phyloP scores from a whole-genome alignment of 2,113 vertebrate species.

The Tyrannus savana region DNA sequence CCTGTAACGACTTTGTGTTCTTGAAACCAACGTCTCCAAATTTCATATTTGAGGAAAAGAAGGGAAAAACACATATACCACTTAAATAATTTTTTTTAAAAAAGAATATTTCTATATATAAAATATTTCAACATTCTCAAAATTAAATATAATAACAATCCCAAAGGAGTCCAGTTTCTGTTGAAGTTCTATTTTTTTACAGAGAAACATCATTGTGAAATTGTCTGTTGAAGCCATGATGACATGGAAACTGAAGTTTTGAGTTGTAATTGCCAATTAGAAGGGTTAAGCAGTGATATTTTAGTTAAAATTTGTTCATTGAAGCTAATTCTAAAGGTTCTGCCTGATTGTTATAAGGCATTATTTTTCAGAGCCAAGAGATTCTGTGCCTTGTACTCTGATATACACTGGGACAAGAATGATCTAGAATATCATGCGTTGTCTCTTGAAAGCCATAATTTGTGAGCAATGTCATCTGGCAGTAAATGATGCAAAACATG shows the following conservation, averaged over 20 bases:
- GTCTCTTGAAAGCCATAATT: not conserved
- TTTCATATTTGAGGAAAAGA: not conserved
- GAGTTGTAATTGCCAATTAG: not conserved
- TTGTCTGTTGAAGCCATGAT: not conserved
- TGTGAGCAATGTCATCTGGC: not conserved
- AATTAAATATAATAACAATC: not conserved
- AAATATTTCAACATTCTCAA: not conserved
- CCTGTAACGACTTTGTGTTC: not conserved
- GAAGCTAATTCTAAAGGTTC: not conserved
- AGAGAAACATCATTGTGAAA: not conserved
- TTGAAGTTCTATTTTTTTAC: not conserved
- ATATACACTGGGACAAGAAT: not conserved
- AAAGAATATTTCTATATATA: not conserved
- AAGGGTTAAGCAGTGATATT: not conserved
- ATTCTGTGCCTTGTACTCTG: not conserved
- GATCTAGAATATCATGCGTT: not conserved
- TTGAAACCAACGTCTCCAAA: not conserved
- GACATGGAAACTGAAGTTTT: not conserved
- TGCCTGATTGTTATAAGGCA: not conserved
- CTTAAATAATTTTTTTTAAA: not conserved
- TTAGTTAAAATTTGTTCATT: not conserved
- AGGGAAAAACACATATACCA: rapidly evolving
- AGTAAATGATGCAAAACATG: constrained; percentile 6
- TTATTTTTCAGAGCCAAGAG: not conserved
- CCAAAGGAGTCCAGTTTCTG: not conserved